Evolutionary conservation across 2,113 vertebrate genomes (phyloP).

Genomic region (human (Homo sapiens)): DNA sequence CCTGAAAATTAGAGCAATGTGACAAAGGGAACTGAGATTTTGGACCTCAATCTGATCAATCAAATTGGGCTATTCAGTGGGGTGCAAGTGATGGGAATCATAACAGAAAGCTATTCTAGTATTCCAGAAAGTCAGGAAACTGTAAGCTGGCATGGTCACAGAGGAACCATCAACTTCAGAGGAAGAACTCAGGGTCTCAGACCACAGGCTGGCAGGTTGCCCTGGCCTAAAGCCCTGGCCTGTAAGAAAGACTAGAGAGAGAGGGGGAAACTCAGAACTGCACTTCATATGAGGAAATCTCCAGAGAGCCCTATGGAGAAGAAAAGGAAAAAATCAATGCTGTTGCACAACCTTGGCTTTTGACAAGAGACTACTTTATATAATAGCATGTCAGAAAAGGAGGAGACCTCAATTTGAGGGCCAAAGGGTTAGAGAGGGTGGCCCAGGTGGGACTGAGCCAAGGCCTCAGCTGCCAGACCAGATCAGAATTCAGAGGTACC

Average conservation of each 20-base stretch:
- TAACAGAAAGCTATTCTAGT: neutral
- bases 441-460: neutral
- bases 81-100: neutral
- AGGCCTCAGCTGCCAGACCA: slow-evolving; percentile 40
- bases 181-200: neutral
- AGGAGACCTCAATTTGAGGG: neutral
- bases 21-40: neutral
- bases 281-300: neutral
- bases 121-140: neutral
- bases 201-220: neutral
- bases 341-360: neutral
- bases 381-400: neutral
- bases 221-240: no score
- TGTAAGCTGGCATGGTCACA: neutral
- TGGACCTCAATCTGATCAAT: neutral
- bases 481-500: slow-evolving; percentile 11
- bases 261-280: neutral
- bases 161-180: neutral
- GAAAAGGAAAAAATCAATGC: neutral
- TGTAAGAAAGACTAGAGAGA: neutral
- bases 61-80: neutral
- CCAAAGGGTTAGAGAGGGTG: neutral
- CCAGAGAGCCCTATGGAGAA: neutral
- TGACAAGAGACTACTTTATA: neutral
- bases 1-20: neutral